Percentiles rank a stretch among this genome's conserved stretches.
Evolutionary conservation across 2,888 invertebrate genomes (phyloP).

Genomic region (Dusona sp.): DNA sequence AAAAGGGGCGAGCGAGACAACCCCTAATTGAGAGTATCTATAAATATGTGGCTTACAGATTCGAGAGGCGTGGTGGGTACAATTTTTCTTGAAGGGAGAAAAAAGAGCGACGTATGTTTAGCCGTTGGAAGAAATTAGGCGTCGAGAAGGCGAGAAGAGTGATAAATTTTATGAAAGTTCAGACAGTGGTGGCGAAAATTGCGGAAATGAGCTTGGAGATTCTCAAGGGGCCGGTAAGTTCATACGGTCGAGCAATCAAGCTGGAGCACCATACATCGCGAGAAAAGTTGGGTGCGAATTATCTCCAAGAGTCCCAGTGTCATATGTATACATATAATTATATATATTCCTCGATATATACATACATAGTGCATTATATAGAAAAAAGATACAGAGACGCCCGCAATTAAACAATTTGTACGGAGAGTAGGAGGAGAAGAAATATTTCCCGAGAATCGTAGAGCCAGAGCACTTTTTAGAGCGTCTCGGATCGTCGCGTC

Average conservation of each 20-base stretch:
- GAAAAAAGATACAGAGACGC: conserved; percentile 58
- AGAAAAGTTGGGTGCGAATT: conserved; percentile 42
- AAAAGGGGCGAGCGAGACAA: conserved; percentile 29
- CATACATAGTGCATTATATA: neutral
- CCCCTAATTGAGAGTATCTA: conserved; percentile 64
- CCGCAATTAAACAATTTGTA: conserved; percentile 80
- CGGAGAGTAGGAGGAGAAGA: conserved; percentile 67
- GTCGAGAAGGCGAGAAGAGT: neutral
- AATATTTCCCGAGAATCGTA: conserved; percentile 70
- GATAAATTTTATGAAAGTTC: conserved; percentile 49
- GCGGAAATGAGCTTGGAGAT: conserved; percentile 55
- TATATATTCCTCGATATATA: conserved; percentile 4
- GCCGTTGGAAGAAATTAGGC: conserved; percentile 2
- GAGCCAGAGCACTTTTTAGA: conserved; percentile 65
- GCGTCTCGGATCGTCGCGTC: conserved; percentile 57
- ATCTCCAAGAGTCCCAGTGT: conserved; percentile 30
- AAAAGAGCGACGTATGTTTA: neutral
- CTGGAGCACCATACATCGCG: conserved; percentile 30
- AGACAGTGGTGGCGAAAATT: conserved; percentile 44
- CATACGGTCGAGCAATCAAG: conserved; percentile 56
- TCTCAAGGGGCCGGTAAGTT: conserved; percentile 61
- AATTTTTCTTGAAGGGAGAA: neutral
- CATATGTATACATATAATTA: neutral
- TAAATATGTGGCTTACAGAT: conserved; percentile 61
- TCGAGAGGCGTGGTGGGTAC: conserved; percentile 26